These are phyloP conservation scores for Staurois parvus DNA, from an alignment of 2,797 vertebrate species.

Conservation along the genomic window DNA sequence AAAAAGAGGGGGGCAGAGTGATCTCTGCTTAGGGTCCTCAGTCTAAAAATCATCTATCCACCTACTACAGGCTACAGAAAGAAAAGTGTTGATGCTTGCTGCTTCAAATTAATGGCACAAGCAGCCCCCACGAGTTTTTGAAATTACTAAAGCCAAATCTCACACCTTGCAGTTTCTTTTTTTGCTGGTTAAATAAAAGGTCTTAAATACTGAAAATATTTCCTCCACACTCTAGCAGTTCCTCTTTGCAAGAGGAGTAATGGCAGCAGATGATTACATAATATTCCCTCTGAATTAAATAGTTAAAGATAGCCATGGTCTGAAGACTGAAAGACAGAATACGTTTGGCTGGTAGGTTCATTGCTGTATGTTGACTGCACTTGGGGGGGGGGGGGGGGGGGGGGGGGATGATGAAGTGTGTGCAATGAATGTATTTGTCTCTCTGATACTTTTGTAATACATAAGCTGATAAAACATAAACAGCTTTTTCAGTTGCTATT, in stretches of 20 bases:
- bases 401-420: background rate
- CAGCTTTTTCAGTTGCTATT: no score
- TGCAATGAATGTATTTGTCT: background rate
- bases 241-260: background rate
- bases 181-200: constrained; percentile 25
- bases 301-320: background rate
- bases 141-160: constrained; percentile 29
- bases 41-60: constrained; percentile 53
- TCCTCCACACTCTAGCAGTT: background rate
- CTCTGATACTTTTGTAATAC: background rate
- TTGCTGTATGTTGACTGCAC: background rate
- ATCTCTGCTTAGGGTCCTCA: background rate
- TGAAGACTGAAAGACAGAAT: background rate
- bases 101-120: constrained; percentile 43
- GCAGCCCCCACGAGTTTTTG: constrained; percentile 53
- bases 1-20: background rate
- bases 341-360: constrained; percentile 40
- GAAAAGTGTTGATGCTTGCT: constrained; percentile 57
- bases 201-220: constrained; percentile 37
- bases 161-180: constrained; percentile 48
- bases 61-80: constrained; percentile 39
- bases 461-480: background rate
- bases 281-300: background rate
- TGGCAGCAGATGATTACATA: background rate
- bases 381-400: no score